A percentile compares a stretch with the other conserved stretches of the same genome.
phyloP scores from a whole-genome alignment of 2,888 invertebrate genomes.

The Odiellus spinosus region DNA sequence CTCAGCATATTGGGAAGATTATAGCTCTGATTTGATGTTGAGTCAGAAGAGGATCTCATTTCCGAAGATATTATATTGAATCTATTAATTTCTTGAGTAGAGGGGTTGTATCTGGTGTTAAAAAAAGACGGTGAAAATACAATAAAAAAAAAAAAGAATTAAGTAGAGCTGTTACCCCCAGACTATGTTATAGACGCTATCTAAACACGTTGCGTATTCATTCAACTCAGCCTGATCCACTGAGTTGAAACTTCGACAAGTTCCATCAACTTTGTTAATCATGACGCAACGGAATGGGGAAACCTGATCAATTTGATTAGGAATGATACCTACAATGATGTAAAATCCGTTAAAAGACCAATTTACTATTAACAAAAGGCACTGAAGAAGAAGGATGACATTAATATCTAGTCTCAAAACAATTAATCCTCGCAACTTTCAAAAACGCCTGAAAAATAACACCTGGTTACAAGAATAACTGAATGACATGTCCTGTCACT shows the following conservation, averaged over 20 bases:
- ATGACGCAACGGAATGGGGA: conserved; percentile 65
- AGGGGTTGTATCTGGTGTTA: conserved; percentile 44
- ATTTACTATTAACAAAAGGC: no score
- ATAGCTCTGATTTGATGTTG: conserved; percentile 11
- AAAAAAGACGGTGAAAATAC: conserved; percentile 7
- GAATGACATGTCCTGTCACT: no score
- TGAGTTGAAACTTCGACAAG: conserved; percentile 66
- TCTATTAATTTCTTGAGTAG: conserved; percentile 48
- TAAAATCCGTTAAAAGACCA: conserved; percentile 5
- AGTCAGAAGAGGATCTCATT: conserved; percentile 26
- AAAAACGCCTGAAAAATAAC: no score
- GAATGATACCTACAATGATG: conserved; percentile 34
- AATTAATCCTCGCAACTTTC: no score
- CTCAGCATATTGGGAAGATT: conserved; percentile 46
- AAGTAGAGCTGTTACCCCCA: no score
- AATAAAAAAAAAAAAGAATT: conserved; percentile 2
- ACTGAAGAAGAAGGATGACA: no score
- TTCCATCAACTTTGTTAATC: conserved; percentile 74
- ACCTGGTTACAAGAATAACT: no score
- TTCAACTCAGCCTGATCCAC: conserved; percentile 69
- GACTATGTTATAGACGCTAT: conserved; percentile 79
- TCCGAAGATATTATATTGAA: conserved; percentile 73
- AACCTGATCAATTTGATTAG: conserved; percentile 58
- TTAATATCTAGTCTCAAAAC: no score
- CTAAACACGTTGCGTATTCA: conserved; percentile 62